These are phyloP conservation scores for Isoperla grammatica DNA, from an alignment of 2,888 invertebrate species.

Conservation along the genomic window DNA sequence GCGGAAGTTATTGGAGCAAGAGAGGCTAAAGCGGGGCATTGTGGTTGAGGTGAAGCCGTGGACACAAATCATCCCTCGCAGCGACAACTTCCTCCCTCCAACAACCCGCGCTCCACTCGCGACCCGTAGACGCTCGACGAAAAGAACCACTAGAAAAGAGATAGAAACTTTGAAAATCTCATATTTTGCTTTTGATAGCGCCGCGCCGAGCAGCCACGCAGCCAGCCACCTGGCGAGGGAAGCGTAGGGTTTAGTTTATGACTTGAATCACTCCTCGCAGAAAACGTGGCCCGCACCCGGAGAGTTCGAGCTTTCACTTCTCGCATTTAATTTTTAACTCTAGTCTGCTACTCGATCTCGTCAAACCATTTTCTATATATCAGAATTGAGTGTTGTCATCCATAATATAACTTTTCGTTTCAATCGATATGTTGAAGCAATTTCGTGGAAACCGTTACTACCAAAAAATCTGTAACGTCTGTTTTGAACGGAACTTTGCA, in stretches of 20 bases:
- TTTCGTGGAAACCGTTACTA: not conserved
- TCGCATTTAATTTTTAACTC: slow-evolving; percentile 7
- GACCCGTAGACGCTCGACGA: not conserved
- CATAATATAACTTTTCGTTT: not conserved
- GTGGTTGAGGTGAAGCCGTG: slow-evolving; percentile 12
- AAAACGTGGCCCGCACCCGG: too few species aligned
- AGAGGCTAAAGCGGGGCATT: slow-evolving; percentile 14
- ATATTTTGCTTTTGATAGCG: slow-evolving; percentile 9
- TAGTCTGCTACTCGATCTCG: not conserved
- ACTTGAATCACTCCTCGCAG: slow-evolving; percentile 9
- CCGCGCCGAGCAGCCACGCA: not conserved
- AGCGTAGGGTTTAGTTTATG: slow-evolving; percentile 10
- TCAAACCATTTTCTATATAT: slow-evolving; percentile 7
- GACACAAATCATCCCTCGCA: slow-evolving; percentile 15
- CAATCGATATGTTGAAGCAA: slow-evolving; percentile 4
- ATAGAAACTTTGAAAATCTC: slow-evolving; percentile 9
- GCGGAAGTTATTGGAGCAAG: slow-evolving; percentile 15
- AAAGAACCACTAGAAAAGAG: slow-evolving; percentile 16
- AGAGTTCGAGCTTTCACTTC: not conserved
- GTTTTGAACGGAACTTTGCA: too few species aligned
- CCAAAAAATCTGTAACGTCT: too few species aligned
- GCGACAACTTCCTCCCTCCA: slow-evolving; percentile 7
- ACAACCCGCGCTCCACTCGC: not conserved
- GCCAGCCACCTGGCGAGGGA: slow-evolving; percentile 13
- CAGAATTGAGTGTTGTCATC: not conserved